Base-by-base conservation (phyloP, 2,888 invertebrate species). In the Trissoscelio sp. region DNA sequence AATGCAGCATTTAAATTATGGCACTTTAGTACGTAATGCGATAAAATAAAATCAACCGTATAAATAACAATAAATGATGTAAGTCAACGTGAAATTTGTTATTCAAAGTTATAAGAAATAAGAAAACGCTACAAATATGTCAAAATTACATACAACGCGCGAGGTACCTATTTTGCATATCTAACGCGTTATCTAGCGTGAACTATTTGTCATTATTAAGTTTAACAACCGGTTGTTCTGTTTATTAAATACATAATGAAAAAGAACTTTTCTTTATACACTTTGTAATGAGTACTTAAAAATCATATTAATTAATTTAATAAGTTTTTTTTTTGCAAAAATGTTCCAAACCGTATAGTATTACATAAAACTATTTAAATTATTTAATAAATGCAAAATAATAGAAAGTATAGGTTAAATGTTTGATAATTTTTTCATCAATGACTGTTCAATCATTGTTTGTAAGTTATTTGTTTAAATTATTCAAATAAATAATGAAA, bases 101-200 rank as follows among this genome's bases (percentile, higher is more conserved):
- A 48, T 48, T 48, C n/a, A 48, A 48, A 22, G n/a, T 48, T 20
- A 2, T n/a, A 22, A 22, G 24, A 48, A n/a, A 48, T 11, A 48
- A 20, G 48, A 51, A 51, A 14, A 2, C n/a, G 28, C 28, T 14
- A 24, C 12, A 28, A n/a, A 51, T 51, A 51, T 28, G 4, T 51
- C 51, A 51, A 51, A 51, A 6, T 51, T 28, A 28, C 14, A 51
- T 14, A 14, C 51, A 51, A n/a, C n/a, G 1, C 14, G 48, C 14
- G 28, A 28, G 28, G 51, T 51, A n/a, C 51, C 28, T n/a, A n/a
- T 51, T 51, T 51, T 51, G 51, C 51, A 51, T 51, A 51, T 51
- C 51, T 46, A 20, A 18, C 28, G 28, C 51, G 28, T 51, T 28
- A 51, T 51, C 51, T 51, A 28, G 51, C 51, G 51, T 28, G 51